Conservation (phyloP, 1,140 invertebrate species). For the Zaprionus capensis region DNA sequence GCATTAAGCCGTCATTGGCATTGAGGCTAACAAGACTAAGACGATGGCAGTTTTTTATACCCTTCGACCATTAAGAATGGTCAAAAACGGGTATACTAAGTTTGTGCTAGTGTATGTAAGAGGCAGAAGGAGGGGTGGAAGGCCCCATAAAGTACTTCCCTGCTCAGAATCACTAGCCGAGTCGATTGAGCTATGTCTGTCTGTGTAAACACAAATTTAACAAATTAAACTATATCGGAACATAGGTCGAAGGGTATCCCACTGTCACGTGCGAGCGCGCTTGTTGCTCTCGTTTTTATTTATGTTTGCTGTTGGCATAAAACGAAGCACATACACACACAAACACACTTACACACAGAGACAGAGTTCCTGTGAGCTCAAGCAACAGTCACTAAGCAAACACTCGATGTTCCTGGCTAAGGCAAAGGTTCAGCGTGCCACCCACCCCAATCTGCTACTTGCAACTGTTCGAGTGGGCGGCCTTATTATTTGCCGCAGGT, state of each 20-base stretch:
- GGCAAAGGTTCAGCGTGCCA: constrained; percentile 3
- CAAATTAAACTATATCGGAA: too few relatives aligned
- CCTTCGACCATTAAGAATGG: too few relatives aligned
- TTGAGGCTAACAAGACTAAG: not conserved
- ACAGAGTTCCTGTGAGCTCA: not conserved
- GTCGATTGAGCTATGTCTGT: too few relatives aligned
- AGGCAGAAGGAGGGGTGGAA: too few relatives aligned
- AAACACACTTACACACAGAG: not conserved
- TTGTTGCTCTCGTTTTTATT: constrained; percentile 1
- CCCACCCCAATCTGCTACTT: constrained; percentile 2
- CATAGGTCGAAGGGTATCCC: too few relatives aligned
- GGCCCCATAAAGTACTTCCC: too few relatives aligned
- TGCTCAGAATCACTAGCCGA: too few relatives aligned
- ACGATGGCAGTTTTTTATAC: not conserved
- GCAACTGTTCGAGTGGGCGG: not conserved
- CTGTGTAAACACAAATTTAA: too few relatives aligned
- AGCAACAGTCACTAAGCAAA: constrained; percentile 5
- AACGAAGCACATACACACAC: constrained; percentile 4
- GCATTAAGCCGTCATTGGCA: constrained; percentile 36
- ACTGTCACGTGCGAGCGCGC: too few relatives aligned
- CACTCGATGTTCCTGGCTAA: not conserved
- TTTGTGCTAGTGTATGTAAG: too few relatives aligned
- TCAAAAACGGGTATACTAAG: too few relatives aligned
- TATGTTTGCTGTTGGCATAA: constrained; percentile 17
- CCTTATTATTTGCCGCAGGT: not conserved